Base-by-base conservation (phyloP, 1,140 invertebrate genomes). In the Plectrocnemia conspersa region DNA sequence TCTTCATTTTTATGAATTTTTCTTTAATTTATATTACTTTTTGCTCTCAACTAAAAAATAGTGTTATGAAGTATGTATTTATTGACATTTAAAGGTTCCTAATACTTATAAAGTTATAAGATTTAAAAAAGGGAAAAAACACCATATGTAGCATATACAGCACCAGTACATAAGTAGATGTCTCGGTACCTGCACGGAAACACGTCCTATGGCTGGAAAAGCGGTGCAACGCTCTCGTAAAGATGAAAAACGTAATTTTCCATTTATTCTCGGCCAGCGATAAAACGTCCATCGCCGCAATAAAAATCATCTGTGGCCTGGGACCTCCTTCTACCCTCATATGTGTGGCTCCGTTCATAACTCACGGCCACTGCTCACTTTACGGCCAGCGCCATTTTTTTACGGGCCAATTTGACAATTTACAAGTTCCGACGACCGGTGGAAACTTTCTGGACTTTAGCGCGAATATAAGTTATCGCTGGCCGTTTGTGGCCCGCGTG, bases 241-340 rank as follows among this genome's bases (percentile, higher is more conserved):
- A 58, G 44, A 54, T 54, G 56, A 58, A 58, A 54, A 58, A 46
- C 52, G 56, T 50, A 54, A 58, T 58, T 58, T 58, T 54, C 56
- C 56, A 54, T 58, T 58, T 58, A 58, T 54, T 35, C 50, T 46
- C 40, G 21, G 50, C 21, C 25, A 35, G 45, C 56, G 44, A 58
- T 58, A 58, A 58, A 58, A 49, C 46, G 56, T 54, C 56, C 56
- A 54, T 54, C 45, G 50, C 46, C 24, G 56, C 56, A 49, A 58
- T 58, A 58, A 58, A 58, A 54, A 54, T 58, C 56, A 58, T 58
- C 50, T 54, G 56, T 19, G 52, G 52, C 35, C 21, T 32, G 7
- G 25, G 32, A 15, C 16, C 18, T 9, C 27, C 27, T 32, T 7
- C 27, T 32, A n/a, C 7, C 27, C 27, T 32, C 27, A n/a, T 9